phyloP scores from a whole-genome alignment of 1,140 invertebrate genomes.

The Dendrolimus kikuchii region DNA sequence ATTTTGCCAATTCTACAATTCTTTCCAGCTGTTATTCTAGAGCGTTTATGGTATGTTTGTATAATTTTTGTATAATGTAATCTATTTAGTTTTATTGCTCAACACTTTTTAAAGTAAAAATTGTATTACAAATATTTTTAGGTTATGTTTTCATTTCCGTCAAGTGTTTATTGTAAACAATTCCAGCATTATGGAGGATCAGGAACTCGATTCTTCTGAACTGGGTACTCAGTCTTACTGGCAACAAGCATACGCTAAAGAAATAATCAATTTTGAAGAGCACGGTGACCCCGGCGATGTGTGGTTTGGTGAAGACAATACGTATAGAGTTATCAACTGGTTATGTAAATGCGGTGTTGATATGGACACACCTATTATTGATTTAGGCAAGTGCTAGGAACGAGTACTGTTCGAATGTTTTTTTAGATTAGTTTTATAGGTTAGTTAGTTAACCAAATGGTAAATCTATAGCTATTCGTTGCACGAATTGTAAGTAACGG shows the following conservation, averaged over 20 bases:
- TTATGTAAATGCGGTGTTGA: slow-evolving; percentile 56
- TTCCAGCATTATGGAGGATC: slow-evolving; percentile 29
- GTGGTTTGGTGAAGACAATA: slow-evolving; percentile 92
- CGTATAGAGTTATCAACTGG: slow-evolving; percentile 82
- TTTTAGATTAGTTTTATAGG: no score
- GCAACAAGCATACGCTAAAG: slow-evolving; percentile 85
- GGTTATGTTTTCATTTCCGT: no score
- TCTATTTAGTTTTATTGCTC: neutral
- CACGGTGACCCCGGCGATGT: slow-evolving; percentile 93
- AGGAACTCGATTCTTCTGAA: slow-evolving; percentile 80
- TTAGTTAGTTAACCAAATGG: no score
- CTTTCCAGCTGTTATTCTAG: neutral
- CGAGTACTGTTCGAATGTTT: no score
- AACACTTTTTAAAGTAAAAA: neutral
- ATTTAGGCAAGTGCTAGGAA: slow-evolving; percentile 72
- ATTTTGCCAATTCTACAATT: neutral
- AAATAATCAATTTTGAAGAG: slow-evolving; percentile 87
- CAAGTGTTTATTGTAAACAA: neutral
- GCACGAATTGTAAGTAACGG: no score
- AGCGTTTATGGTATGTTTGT: neutral
- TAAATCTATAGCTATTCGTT: no score
- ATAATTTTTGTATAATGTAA: neutral
- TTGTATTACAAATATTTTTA: no score
- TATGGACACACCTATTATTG: slow-evolving; percentile 73
- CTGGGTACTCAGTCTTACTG: slow-evolving; percentile 89